A percentile compares a stretch with the other conserved stretches of the same genome.
These are phyloP conservation scores for Parasteatoda lunata DNA, from an alignment of 2,888 invertebrate species.

Conservation along the genomic window DNA sequence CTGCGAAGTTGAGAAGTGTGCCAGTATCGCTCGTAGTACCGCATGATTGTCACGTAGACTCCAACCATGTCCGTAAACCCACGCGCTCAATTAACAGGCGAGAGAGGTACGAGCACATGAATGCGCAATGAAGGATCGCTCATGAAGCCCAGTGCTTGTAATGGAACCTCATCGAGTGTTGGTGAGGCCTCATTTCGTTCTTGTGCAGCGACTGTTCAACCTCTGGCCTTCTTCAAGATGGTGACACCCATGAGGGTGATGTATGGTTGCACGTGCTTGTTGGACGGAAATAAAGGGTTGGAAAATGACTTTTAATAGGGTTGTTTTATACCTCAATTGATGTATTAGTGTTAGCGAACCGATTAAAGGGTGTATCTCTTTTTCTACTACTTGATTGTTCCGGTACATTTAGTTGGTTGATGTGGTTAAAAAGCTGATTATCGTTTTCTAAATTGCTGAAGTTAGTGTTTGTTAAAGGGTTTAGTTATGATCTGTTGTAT, in stretches of 20 bases:
- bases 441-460: too few relatives aligned
- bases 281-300: conserved; percentile 4
- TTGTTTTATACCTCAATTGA: background rate
- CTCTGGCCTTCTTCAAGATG: conserved; percentile 13
- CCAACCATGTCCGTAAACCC: conserved; percentile 51
- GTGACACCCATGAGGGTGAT: conserved; percentile 24
- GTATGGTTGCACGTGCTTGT: background rate
- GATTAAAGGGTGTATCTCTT: background rate
- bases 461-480: too few relatives aligned
- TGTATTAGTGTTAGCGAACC: conserved; percentile 1
- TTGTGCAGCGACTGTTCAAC: conserved; percentile 14
- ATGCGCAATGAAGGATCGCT: conserved; percentile 31
- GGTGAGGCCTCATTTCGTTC: background rate
- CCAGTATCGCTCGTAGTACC: background rate
- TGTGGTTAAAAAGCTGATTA: too few relatives aligned
- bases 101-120: conserved; percentile 11
- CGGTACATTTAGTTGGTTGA: too few relatives aligned
- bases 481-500: too few relatives aligned
- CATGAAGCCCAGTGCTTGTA: conserved; percentile 7
- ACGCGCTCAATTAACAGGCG: conserved; percentile 60
- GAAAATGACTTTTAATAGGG: conserved; percentile 23
- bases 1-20: background rate
- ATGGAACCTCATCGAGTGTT: background rate
- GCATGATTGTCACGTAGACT: conserved; percentile 40
- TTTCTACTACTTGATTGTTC: too few relatives aligned